Base-by-base conservation (phyloP, 2,113 vertebrate species). In the Laticauda laticaudata region DNA sequence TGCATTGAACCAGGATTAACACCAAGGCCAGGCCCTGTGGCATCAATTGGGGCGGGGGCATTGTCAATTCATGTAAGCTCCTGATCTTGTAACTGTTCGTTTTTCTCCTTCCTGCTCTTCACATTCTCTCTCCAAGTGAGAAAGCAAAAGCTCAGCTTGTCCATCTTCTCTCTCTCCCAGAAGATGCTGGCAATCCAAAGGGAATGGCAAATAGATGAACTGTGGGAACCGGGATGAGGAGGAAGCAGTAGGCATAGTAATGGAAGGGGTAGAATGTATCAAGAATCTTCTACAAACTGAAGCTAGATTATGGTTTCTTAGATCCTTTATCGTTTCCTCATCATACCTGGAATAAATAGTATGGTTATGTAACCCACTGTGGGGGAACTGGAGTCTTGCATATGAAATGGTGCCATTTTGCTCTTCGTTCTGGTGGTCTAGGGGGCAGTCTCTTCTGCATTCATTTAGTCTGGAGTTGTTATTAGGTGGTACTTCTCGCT, bases 281-380 rank as follows among this genome's bases (percentile, higher is more conserved):
- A 29, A 45, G 11, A 23, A 11, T 12, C 39, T 64, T 4, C 14
- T 29, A 69, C 64, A 53, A 90, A 4, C 23, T 61, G 39, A 14
- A 59, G 24, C n/a, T 11, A 12, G 26, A 3, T 34, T 3, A 0
- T 34, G 39, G 43, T 24, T 11, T 12, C 21, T 8, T 55, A 23
- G 15, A 34, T 4, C 45, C 8, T 45, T 23, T 2, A 12, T 9
- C 4, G 21, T 15, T 29, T 34, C 56, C 23, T 4, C 10, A 12
- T 24, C 81, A 21, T 93, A 93, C 89, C 92, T 87, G 81, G 89
- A 7, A 87, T 93, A 90, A 90, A 54, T 18, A 11, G 15, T 86
- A 7, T 1, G 6, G 5, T 64, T 89, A 1, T 93, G 18, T 3
- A 85, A 64, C 12, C 39, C 34, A 54, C 20, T 54, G 29, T 56